These are phyloP conservation scores for Synergus umbraculus DNA, from an alignment of 2,888 invertebrate species.

Conservation along the genomic window DNA sequence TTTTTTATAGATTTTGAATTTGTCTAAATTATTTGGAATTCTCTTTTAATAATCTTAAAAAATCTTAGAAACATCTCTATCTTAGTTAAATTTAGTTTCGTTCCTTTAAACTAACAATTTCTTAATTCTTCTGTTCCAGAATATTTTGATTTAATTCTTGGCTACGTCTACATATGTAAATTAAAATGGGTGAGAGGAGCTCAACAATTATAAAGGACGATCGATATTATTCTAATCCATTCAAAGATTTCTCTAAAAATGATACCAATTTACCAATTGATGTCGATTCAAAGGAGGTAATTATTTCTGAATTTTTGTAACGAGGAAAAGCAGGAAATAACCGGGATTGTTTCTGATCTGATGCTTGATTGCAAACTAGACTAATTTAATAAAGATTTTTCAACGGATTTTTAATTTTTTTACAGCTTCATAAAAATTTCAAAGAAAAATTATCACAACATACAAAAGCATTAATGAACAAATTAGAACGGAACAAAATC, in stretches of 20 bases:
- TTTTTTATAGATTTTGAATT: too few relatives aligned
- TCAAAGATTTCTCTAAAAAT: slow-evolving; percentile 54
- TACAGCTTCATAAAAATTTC: slow-evolving; percentile 79
- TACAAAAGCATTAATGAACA: slow-evolving; percentile 76
- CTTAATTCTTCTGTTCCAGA: background rate
- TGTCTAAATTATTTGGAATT: too few relatives aligned
- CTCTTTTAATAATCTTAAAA: too few relatives aligned
- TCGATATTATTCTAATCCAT: slow-evolving; percentile 61
- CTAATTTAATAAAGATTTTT: slow-evolving; percentile 35
- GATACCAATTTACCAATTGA: slow-evolving; percentile 50
- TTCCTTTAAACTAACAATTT: background rate
- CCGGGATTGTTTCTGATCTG: background rate
- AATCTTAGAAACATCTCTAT: too few relatives aligned
- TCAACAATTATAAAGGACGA: slow-evolving; percentile 48
- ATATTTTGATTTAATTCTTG: background rate
- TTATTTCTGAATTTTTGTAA: background rate
- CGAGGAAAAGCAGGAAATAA: background rate
- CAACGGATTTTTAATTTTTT: slow-evolving; percentile 55
- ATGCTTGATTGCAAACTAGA: background rate
- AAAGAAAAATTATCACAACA: slow-evolving; percentile 75
- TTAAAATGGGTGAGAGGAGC: slow-evolving; percentile 41
- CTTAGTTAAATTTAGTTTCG: too few relatives aligned
- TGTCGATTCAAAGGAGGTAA: slow-evolving; percentile 52
- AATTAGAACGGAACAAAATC: slow-evolving; percentile 77
- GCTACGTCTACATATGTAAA: background rate